Evolutionary conservation across 1,140 invertebrate genomes (phyloP).

Genomic region (Agrypnia vestita): DNA sequence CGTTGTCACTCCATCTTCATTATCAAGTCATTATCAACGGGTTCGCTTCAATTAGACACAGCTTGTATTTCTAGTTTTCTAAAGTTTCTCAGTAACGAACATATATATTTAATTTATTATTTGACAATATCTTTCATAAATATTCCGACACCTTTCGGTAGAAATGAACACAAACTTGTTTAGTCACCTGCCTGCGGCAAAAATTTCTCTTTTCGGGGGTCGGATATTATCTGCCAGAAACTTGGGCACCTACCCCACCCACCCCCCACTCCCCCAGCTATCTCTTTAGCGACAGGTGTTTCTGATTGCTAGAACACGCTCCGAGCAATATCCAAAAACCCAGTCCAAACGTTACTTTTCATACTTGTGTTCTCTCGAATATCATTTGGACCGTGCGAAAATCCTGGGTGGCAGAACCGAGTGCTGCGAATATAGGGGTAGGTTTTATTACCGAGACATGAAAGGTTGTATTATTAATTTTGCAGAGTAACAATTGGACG

Average conservation of each 20-base stretch:
- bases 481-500: no score
- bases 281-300: slow-evolving; percentile 59
- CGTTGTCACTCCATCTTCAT: no score
- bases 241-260: not conserved
- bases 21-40: no score
- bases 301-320: slow-evolving; percentile 50
- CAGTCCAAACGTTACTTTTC: slow-evolving; percentile 28
- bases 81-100: no score
- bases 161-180: slow-evolving; percentile 40
- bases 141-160: slow-evolving; percentile 31
- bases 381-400: slow-evolving; percentile 10
- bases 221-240: slow-evolving; percentile 12
- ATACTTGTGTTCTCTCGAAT: slow-evolving; percentile 3
- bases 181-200: slow-evolving; percentile 26
- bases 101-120: no score
- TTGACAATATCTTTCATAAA: slow-evolving; percentile 51
- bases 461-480: no score
- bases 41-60: no score
- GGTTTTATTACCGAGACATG: not conserved
- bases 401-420: not conserved
- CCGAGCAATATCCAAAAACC: slow-evolving; percentile 31
- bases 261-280: slow-evolving; percentile 27
- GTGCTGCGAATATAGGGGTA: slow-evolving; percentile 4
- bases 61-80: no score
- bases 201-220: slow-evolving; percentile 12